Evolutionary conservation across 2,113 vertebrate genomes (phyloP).

Genomic region (Cynopterus brachyotis): DNA sequence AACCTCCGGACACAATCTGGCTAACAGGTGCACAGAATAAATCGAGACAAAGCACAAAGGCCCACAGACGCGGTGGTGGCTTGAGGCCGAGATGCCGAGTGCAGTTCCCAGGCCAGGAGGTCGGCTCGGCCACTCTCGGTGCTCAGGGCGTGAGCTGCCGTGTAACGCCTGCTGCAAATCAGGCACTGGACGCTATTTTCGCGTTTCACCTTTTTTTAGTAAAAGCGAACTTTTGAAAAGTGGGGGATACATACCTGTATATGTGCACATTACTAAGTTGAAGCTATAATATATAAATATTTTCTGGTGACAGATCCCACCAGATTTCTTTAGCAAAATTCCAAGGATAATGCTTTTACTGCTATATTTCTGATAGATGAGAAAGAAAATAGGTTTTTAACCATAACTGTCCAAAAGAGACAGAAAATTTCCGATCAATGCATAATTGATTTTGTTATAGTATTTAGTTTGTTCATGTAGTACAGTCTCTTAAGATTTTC

Average conservation of each 20-base stretch:
- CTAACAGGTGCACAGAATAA: not conserved
- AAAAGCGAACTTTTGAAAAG: not conserved
- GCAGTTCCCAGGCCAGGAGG: not conserved
- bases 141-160: not conserved
- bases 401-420: not conserved
- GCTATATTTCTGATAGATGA: not conserved
- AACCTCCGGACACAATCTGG: not conserved
- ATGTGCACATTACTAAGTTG: not conserved
- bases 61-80: not conserved
- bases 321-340: not conserved
- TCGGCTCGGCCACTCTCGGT: not conserved
- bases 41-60: not conserved
- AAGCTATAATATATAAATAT: not conserved
- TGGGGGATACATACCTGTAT: not conserved
- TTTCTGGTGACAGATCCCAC: not conserved
- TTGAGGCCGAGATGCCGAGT: not conserved
- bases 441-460: not conserved
- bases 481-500: not conserved
- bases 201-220: not conserved
- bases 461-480: not conserved
- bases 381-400: not conserved
- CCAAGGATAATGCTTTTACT: not conserved
- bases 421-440: not conserved
- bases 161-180: not conserved
- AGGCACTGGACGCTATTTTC: not conserved